Evolutionary conservation across 30 jellyfish, hydroid and myxozoan species (phyloP).

Genomic region (Cassiopea andromeda): DNA sequence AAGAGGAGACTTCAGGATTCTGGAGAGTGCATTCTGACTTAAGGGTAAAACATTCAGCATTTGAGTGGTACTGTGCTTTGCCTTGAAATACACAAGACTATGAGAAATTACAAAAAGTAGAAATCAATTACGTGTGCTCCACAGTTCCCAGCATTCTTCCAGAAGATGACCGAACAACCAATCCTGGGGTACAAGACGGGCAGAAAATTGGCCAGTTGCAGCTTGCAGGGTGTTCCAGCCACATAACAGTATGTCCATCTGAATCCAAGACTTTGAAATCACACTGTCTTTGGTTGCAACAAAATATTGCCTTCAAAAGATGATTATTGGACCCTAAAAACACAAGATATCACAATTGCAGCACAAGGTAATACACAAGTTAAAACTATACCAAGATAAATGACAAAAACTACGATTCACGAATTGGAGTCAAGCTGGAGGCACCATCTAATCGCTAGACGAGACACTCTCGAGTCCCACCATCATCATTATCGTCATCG

Average conservation of each 20-base stretch:
- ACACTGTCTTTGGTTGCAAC: conserved; percentile 79
- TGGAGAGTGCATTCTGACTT: no score
- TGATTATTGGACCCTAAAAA: conserved; percentile 22
- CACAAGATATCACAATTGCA: no score
- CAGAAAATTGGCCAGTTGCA: conserved; percentile 83
- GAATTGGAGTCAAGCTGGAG: no score
- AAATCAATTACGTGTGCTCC: conserved; percentile 71
- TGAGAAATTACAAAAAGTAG: neutral
- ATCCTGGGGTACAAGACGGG: conserved; percentile 74
- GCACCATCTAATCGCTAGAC: no score
- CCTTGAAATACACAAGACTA: neutral
- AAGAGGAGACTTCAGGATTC: no score
- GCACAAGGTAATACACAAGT: no score
- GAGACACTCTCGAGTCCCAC: no score
- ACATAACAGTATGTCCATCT: conserved; percentile 51
- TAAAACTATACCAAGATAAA: no score
- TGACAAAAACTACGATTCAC: no score
- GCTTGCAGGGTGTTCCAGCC: conserved; percentile 81
- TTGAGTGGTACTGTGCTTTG: neutral
- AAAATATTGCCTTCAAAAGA: conserved; percentile 45
- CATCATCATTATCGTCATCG: no score
- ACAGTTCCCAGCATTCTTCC: conserved; percentile 75
- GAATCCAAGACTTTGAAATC: conserved; percentile 67
- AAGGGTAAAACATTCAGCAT: neutral
- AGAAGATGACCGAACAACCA: conserved; percentile 71